Percentiles rank a stretch among this genome's conserved stretches.
These are phyloP conservation scores for Alcedo atthis DNA, from an alignment of 2,797 vertebrate genomes.

Conservation along the genomic window DNA sequence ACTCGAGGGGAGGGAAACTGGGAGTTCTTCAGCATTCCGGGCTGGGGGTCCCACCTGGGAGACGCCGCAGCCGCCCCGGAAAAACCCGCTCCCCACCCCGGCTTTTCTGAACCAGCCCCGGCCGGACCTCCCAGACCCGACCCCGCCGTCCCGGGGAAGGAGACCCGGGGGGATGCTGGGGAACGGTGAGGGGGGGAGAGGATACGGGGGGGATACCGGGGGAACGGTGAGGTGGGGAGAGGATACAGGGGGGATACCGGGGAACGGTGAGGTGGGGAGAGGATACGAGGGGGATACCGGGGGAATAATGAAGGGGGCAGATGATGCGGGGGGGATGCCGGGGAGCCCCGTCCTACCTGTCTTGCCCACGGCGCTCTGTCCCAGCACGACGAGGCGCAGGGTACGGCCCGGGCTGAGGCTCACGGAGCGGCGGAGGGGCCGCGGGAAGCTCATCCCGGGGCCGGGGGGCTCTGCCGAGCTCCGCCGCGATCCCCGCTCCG, in stretches of 20 bases:
- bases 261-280: no score
- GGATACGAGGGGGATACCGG: not conserved
- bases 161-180: not conserved
- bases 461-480: not conserved
- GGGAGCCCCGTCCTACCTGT: conserved; percentile 69
- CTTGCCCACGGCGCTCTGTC: conserved; percentile 81
- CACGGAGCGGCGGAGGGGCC: conserved; percentile 75
- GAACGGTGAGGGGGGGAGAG: fast-evolving
- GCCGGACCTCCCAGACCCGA: not conserved
- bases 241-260: no score
- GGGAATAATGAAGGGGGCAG: not conserved
- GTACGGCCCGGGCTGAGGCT: conserved; percentile 76
- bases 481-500: not conserved
- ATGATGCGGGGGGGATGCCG: not conserved
- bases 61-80: not conserved
- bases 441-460: conserved; percentile 68
- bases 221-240: no score
- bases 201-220: not conserved
- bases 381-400: conserved; percentile 79
- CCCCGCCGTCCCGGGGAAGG: no score
- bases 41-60: fast-evolving
- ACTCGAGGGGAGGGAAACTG: no score
- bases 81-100: not conserved
- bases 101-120: not conserved
- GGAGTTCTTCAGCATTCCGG: fast-evolving